Evolutionary conservation across 1,140 invertebrate species (phyloP).

Genomic region (Aphaenogaster floridana): DNA sequence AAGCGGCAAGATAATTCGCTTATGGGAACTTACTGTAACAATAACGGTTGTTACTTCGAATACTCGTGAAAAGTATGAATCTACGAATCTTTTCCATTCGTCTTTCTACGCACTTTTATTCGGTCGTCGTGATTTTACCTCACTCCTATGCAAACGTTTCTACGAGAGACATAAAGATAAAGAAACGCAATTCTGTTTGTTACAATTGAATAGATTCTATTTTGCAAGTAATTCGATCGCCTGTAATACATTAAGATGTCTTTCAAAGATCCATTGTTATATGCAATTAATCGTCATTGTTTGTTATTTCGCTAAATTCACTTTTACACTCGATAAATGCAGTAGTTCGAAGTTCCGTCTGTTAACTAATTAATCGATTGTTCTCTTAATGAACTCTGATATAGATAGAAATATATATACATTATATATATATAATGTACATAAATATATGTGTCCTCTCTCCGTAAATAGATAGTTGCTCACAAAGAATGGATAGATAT

Average conservation of each 20-base stretch:
- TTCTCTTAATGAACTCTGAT: constrained; percentile 20
- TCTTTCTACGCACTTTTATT: constrained; percentile 31
- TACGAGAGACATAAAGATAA: constrained; percentile 32
- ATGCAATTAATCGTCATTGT: constrained; percentile 2
- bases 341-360: constrained; percentile 48
- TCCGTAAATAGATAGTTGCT: constrained; percentile 62
- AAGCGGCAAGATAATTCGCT: constrained; percentile 48
- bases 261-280: constrained; percentile 38
- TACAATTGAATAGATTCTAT: constrained; percentile 15
- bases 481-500: constrained; percentile 82
- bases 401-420: constrained; percentile 28
- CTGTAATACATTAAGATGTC: not conserved
- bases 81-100: not conserved
- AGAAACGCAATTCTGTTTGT: constrained; percentile 33
- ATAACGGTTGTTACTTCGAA: constrained; percentile 6
- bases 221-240: constrained; percentile 2
- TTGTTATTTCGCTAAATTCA: constrained; percentile 45
- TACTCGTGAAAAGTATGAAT: constrained; percentile 21
- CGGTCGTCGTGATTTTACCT: constrained; percentile 12
- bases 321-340: constrained; percentile 77
- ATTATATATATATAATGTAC: constrained; percentile 39
- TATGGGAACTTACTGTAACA: not conserved
- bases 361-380: constrained; percentile 36
- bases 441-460: constrained; percentile 54
- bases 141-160: not conserved